Conservation (phyloP, 2,888 invertebrate species). For the Epinotia bilunana region DNA sequence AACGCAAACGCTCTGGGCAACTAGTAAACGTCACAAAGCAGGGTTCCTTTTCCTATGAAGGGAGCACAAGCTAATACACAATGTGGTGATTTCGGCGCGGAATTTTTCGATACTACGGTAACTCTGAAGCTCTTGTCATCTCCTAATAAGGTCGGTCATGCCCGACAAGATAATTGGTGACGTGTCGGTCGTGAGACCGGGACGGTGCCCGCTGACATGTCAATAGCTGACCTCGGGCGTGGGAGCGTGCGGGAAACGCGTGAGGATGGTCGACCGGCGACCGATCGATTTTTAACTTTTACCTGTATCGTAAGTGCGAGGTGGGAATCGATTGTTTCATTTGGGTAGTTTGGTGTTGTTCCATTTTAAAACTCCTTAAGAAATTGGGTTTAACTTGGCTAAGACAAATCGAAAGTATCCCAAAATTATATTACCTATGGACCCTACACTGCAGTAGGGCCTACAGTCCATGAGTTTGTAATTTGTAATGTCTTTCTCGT, state of each 20-base stretch:
- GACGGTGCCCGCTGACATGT: constrained; percentile 35
- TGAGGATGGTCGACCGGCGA: not conserved
- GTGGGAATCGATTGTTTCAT: not conserved
- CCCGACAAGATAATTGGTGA: constrained; percentile 27
- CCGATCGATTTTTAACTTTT: not conserved
- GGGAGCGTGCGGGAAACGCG: constrained; percentile 17
- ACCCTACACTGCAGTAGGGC: no score
- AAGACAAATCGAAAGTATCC: not conserved
- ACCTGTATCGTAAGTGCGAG: not conserved
- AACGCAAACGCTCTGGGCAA: no score
- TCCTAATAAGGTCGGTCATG: constrained; percentile 7
- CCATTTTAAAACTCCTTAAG: no score
- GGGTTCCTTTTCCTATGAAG: no score
- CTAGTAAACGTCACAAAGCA: no score
- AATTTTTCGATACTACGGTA: not conserved
- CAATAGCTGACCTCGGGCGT: constrained; percentile 41
- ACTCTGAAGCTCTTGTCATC: not conserved
- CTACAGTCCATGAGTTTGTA: no score
- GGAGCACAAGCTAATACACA: no score
- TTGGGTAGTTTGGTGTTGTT: not conserved
- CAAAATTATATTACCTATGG: no score
- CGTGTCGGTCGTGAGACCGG: constrained; percentile 16
- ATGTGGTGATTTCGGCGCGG: not conserved
- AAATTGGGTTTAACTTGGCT: no score
- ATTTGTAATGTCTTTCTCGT: no score